Evolutionary conservation across 2,797 vertebrate species (phyloP).

Genomic region (Anguilla anguilla): DNA sequence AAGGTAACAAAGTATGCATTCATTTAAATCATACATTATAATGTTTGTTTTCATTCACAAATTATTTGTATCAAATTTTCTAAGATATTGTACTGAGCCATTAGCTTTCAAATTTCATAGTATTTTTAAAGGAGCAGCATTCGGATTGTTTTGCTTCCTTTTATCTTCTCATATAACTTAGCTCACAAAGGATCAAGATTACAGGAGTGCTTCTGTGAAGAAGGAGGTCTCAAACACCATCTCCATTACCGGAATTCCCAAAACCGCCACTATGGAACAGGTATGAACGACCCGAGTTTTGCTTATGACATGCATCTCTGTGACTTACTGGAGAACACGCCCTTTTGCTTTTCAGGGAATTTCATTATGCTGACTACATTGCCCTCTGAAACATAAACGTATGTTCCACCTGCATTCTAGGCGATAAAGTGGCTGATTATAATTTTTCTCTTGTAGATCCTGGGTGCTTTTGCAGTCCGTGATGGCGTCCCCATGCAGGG

Average conservation of each 20-base stretch:
- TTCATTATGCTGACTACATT: background rate
- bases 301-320: conserved; percentile 20
- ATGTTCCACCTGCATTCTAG: background rate
- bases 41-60: background rate
- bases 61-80: background rate
- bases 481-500: conserved; percentile 77
- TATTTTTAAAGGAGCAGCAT: background rate
- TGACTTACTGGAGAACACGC: background rate
- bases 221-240: conserved; percentile 89
- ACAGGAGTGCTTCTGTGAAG: conserved; percentile 76
- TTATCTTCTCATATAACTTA: conserved; percentile 30
- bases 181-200: conserved; percentile 78
- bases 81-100: background rate
- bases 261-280: conserved; percentile 94
- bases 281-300: conserved; percentile 62
- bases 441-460: conserved; percentile 64
- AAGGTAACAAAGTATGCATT: background rate
- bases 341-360: background rate
- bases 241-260: conserved; percentile 89
- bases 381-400: background rate
- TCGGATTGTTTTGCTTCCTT: background rate
- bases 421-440: background rate
- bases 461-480: conserved; percentile 73
- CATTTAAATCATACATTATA: background rate
- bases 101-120: background rate